Evolutionary conservation across 2,113 vertebrate species (phyloP).

Genomic region (Chaenocephalus aceratus): DNA sequence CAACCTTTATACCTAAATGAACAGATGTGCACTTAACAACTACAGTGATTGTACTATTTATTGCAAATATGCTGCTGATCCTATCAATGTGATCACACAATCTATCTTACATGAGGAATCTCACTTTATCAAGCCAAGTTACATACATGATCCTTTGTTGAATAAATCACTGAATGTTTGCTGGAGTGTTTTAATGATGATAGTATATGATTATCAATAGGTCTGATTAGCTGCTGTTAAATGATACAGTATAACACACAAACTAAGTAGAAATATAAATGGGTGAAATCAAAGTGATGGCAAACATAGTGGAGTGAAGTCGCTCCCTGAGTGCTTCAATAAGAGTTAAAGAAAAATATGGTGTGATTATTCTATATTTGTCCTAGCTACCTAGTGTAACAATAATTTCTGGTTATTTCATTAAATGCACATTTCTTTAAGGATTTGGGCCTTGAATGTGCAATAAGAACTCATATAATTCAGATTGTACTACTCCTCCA

Average conservation of each 20-base stretch:
- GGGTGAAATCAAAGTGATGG: no score
- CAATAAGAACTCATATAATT: neutral
- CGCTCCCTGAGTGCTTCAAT: no score
- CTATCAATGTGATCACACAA: conserved; percentile 28
- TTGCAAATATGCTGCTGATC: conserved; percentile 65
- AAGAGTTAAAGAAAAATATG: neutral
- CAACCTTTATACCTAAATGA: conserved; percentile 62
- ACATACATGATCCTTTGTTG: neutral
- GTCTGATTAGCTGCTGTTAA: neutral
- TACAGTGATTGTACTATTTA: conserved; percentile 61
- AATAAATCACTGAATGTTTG: conserved; percentile 4
- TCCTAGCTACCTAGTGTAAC: neutral
- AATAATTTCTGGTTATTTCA: neutral
- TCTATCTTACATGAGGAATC: conserved; percentile 10
- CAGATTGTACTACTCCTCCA: neutral
- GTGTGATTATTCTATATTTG: neutral
- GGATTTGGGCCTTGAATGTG: neutral
- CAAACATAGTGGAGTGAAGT: no score
- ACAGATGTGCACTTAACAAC: conserved; percentile 57
- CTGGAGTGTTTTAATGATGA: neutral
- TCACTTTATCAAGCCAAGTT: conserved; percentile 28
- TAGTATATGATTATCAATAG: neutral
- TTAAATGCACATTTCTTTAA: neutral
- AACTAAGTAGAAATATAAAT: neutral
- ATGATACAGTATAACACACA: neutral